Base-by-base conservation (phyloP, 1,140 invertebrate genomes). In the Lepidotrigona ventralis region DNA sequence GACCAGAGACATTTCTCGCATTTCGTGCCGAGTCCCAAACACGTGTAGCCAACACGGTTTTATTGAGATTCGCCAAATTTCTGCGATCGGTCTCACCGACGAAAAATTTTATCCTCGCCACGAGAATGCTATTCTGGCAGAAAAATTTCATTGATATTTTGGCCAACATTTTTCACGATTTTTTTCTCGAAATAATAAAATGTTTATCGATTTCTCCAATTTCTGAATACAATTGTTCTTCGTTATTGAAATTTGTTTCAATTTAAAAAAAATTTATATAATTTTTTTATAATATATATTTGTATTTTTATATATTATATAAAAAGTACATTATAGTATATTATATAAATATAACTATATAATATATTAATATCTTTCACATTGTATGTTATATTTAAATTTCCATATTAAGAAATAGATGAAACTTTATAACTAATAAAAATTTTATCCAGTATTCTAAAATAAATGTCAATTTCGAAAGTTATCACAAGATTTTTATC, bases 11-110 rank as follows among this genome's bases (percentile, higher is more conserved):
- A 89, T 88, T 89, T 89, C 79, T 86, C 81, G 87, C 84, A 89
- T 89, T 89, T 88, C 84, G 80, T 79, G 70, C 73, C 82, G 53
- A 72, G 56, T 23, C 69, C 73, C 54, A 66, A 81, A 85, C 81
- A 86, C 87, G 81, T 79, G 87, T 86, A 77, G 77, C 77, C 84
- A 73, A 86, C 84, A 89, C 87, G 68, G 60, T 88, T 87, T 88
- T 88, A 85, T 88, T 88, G 75, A 86, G 66, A 88, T 87, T 82
- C 79, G 79, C 79, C 72, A 88, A 83, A 88, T 88, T 88, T 88
- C 79, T 82, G 11, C 60, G 83, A 85, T 88, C 82, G 56, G 64
- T 33, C 26, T 29, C 17, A 29, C 68, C 56, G 23, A 21, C 56
- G 70, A 87, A 80, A 84, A 87, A 87, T 84, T 54, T 68, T 58